phyloP scores from a whole-genome alignment of 2,113 vertebrate genomes.

The Rafetus swinhoei region DNA sequence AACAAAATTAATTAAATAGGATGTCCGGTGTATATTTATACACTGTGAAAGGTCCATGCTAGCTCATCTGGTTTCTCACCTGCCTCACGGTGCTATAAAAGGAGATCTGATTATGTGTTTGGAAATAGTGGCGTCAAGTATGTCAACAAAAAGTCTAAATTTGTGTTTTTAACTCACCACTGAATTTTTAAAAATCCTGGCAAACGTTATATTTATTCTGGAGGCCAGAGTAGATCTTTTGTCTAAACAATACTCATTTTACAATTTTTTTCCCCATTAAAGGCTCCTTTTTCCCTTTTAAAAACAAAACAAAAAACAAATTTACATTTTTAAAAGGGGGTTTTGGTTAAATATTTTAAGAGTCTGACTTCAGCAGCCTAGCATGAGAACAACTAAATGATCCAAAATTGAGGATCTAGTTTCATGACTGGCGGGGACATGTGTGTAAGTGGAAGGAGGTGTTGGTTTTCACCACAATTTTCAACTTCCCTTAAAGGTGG shows the following conservation, averaged over 20 bases:
- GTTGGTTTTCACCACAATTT: neutral
- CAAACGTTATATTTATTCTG: neutral
- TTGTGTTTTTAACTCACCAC: neutral
- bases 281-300: neutral
- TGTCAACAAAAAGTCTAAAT: neutral
- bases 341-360: neutral
- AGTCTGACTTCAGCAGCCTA: accelerated
- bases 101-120: neutral
- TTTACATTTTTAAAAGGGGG: neutral
- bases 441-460: neutral
- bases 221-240: neutral
- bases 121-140: neutral
- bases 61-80: neutral
- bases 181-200: neutral
- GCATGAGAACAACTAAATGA: neutral
- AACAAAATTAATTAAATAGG: neutral
- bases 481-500: neutral
- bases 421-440: neutral
- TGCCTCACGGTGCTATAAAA: neutral
- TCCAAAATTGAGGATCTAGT: constrained; percentile 32
- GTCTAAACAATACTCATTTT: neutral
- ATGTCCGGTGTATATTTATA: neutral
- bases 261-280: constrained; percentile 1
- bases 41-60: neutral
- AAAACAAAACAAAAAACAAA: neutral